Evolutionary conservation across 2,888 invertebrate genomes (phyloP).

Genomic region (Ophonus ardosiacus): DNA sequence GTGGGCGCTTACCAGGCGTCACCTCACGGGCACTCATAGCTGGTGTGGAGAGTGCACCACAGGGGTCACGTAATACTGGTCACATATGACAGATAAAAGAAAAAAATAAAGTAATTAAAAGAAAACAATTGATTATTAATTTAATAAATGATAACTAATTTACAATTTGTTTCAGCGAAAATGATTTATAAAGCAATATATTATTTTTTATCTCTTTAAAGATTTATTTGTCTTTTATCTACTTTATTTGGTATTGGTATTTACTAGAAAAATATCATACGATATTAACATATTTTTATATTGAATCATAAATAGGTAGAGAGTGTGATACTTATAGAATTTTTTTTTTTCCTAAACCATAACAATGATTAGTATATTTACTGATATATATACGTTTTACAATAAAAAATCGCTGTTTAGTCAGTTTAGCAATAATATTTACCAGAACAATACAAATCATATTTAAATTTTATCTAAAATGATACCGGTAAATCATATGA

Average conservation of each 20-base stretch:
- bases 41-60: no score
- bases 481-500: slow-evolving; percentile 12
- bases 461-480: slow-evolving; percentile 15
- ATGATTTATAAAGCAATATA: slow-evolving; percentile 11
- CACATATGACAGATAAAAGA: slow-evolving; percentile 4
- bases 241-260: background rate
- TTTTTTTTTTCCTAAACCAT: no score
- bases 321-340: no score
- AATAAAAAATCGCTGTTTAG: background rate
- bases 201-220: slow-evolving; percentile 17
- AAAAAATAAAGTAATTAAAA: slow-evolving; percentile 11
- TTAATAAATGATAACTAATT: slow-evolving; percentile 4
- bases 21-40: no score
- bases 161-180: slow-evolving; percentile 9
- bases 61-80: slow-evolving; percentile 3
- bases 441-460: slow-evolving; percentile 24
- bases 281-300: no score
- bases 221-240: background rate
- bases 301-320: no score
- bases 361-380: no score
- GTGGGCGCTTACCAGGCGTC: no score
- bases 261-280: background rate
- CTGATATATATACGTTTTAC: no score
- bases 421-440: slow-evolving; percentile 16
- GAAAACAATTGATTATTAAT: slow-evolving; percentile 24